Conservation (phyloP, 2,797 vertebrate species). For the Mionectes olivaceus region DNA sequence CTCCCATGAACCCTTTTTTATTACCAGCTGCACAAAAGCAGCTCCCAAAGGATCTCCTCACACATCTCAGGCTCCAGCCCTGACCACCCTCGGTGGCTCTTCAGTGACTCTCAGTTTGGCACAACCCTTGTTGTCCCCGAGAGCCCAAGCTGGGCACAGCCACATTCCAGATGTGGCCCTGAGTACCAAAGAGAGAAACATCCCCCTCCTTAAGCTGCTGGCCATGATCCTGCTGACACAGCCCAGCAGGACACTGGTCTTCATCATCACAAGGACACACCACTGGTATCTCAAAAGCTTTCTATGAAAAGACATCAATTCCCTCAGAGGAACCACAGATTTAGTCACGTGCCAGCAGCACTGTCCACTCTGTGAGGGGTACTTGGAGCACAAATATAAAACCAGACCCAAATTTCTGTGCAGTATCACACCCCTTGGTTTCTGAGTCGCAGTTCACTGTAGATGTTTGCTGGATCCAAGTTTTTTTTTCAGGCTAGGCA, state of each 20-base stretch:
- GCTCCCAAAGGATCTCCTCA: not conserved
- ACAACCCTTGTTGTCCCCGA: not conserved
- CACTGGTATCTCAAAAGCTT: not conserved
- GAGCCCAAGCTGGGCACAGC: not conserved
- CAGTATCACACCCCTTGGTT: not conserved
- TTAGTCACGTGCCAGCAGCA: not conserved
- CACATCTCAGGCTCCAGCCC: not conserved
- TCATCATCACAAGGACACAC: accelerated
- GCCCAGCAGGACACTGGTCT: not conserved
- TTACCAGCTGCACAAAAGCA: not conserved
- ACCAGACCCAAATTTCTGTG: not conserved
- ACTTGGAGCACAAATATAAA: not conserved
- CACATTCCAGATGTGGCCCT: not conserved
- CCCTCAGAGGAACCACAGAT: accelerated
- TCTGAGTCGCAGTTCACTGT: not conserved
- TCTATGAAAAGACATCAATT: not conserved
- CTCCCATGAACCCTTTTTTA: not conserved
- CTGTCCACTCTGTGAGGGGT: not conserved
- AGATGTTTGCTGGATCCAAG: not conserved
- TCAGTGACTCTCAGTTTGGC: not conserved
- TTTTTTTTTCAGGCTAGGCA: not conserved
- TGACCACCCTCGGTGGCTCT: not conserved
- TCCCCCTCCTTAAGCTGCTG: not conserved
- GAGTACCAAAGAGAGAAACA: not conserved
- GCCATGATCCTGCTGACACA: accelerated